A percentile compares a stretch with the other conserved stretches of the same genome.
These are phyloP conservation scores for Mimumesa dahlbomi DNA, from an alignment of 2,888 invertebrate species.

Conservation along the genomic window DNA sequence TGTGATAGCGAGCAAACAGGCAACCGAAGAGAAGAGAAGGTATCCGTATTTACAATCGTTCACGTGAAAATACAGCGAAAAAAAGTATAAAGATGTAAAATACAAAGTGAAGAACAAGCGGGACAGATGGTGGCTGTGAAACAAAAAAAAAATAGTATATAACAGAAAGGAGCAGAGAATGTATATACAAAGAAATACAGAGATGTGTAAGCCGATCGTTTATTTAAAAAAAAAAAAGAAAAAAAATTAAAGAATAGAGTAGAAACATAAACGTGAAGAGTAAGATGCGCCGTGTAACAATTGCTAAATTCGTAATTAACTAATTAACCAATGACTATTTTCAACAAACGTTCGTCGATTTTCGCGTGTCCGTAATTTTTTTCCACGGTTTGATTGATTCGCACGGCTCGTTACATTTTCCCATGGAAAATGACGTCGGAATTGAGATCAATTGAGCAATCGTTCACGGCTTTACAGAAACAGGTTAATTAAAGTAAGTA, in stretches of 20 bases:
- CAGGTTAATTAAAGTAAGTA: constrained; percentile 9
- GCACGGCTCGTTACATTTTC: too few relatives aligned
- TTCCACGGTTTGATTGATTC: too few relatives aligned
- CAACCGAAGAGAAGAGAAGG: background rate
- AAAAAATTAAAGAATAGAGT: too few relatives aligned
- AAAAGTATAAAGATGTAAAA: background rate
- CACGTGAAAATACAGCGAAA: background rate
- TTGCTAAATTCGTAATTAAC: constrained; percentile 18
- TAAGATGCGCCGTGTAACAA: background rate
- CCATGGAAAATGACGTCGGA: too few relatives aligned
- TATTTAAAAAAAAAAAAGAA: constrained; percentile 45
- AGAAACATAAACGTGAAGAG: background rate
- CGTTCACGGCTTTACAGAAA: constrained; percentile 35
- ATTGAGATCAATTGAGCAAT: constrained; percentile 13
- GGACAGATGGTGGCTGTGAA: constrained; percentile 9
- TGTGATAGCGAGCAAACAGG: constrained; percentile 64
- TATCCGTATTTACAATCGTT: background rate
- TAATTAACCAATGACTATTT: background rate
- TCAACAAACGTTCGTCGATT: background rate
- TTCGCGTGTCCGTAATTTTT: too few relatives aligned
- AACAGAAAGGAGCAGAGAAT: constrained; percentile 29
- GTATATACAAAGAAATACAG: constrained; percentile 36
- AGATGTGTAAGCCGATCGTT: constrained; percentile 24
- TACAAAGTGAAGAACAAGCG: constrained; percentile 1
- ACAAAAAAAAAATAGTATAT: constrained; percentile 26